These are phyloP conservation scores for Hepsetus odoe DNA, from an alignment of 2,113 vertebrate genomes.

Conservation along the genomic window DNA sequence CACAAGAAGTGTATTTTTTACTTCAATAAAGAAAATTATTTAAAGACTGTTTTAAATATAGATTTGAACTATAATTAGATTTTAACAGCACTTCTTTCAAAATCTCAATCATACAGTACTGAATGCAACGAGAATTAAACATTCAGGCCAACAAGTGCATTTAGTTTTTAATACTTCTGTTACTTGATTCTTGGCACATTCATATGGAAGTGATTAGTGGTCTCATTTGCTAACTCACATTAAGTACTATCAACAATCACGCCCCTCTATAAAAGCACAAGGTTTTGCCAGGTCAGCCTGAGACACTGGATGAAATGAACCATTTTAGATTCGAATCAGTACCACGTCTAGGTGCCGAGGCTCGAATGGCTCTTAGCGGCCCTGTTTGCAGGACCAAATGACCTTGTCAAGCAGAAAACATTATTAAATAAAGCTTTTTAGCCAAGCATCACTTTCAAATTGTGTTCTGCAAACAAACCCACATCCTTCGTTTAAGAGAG, in stretches of 20 bases:
- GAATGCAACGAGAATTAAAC: too few species aligned
- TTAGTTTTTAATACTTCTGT: not conserved
- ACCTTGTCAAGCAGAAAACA: not conserved
- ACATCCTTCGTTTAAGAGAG: not conserved
- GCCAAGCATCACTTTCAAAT: not conserved
- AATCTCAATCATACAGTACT: too few species aligned
- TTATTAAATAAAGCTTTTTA: not conserved
- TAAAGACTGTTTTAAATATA: too few species aligned
- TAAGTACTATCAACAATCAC: slow-evolving; percentile 77
- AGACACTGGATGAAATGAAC: slow-evolving; percentile 55
- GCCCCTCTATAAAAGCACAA: slow-evolving; percentile 78
- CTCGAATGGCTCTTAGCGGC: not conserved
- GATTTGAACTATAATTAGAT: too few species aligned
- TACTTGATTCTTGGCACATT: slow-evolving; percentile 47
- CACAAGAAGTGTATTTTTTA: too few species aligned
- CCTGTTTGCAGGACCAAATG: not conserved
- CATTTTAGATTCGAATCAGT: not conserved
- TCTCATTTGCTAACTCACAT: slow-evolving; percentile 78
- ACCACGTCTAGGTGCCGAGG: not conserved
- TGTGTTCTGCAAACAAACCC: not conserved
- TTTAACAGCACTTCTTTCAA: too few species aligned
- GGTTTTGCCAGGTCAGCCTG: slow-evolving; percentile 68
- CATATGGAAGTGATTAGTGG: slow-evolving; percentile 80
- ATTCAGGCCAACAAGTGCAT: not conserved
- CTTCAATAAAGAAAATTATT: too few species aligned